Evolutionary conservation across 1,140 invertebrate genomes (phyloP).

Genomic region (Drosophila willistoni): DNA sequence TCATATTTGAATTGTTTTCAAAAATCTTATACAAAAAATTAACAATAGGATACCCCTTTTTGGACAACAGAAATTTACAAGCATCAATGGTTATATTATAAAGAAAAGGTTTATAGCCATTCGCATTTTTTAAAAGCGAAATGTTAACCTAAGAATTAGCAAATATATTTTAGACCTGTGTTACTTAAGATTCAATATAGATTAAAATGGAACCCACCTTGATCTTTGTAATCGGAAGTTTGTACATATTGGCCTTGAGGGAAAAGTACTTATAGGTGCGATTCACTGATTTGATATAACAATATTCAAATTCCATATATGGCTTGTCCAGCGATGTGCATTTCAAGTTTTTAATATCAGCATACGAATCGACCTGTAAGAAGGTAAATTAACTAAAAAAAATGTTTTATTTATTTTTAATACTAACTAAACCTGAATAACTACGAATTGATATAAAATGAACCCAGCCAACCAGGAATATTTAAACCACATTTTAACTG

Average conservation of each 20-base stretch:
- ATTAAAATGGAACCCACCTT: background rate
- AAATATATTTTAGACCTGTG: background rate
- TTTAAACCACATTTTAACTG: background rate
- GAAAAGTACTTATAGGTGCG: background rate
- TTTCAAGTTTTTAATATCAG: background rate
- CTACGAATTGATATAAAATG: background rate
- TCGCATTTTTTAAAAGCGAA: background rate
- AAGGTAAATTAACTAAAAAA: background rate
- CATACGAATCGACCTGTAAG: background rate
- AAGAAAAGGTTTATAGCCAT: background rate
- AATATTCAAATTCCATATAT: background rate
- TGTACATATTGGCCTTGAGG: background rate
- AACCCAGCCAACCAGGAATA: background rate
- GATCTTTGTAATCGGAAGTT: background rate
- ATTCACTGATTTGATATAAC: background rate
- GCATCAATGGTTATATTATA: background rate
- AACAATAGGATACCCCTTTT: background rate
- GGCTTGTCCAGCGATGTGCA: background rate
- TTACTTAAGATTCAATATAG: background rate
- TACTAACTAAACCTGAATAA: background rate
- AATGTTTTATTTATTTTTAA: background rate
- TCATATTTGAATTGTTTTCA: background rate
- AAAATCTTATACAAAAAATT: background rate
- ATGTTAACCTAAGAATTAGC: background rate
- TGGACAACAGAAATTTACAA: background rate